Base-by-base conservation (phyloP, 2,888 invertebrate species). In the Melanargia galathea region DNA sequence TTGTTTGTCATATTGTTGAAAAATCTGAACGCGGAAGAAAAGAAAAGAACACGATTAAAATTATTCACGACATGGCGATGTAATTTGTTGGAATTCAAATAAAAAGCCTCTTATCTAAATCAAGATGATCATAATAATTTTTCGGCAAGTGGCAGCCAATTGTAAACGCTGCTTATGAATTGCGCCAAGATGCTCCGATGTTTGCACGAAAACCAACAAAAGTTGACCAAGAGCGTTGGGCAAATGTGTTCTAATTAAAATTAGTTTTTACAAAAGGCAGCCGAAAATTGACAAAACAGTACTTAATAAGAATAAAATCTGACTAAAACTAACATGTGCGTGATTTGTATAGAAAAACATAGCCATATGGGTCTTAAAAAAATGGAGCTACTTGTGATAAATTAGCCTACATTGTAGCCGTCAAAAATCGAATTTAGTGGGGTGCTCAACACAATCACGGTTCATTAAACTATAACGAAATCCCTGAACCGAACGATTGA, bases 381-480 rank as follows among this genome's bases (percentile, higher is more conserved):
- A 45, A 63, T 67, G 66, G 65, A 66, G 62, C 66, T 79, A 80
- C 79, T 81, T 76, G 78, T 81, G 76, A 81, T 79, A 81, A 81
- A 84, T 83, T 80, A 82, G 79, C 73, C 69, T 71, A 75, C 81
- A 82, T 83, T 77, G 77, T 77, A 72, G 75, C 76, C 76, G 76
- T 77, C 78, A 77, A 78, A 83, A 87, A 84, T 87, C 71, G 75
- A 81, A 84, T 85, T 83, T 79, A 78, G 77, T 75, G 77, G 87
- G 83, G 85, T 78, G 77, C 78, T 76, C 75, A 75, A 79, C 80
- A 87, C 87, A 90, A 90, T 86, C 83, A 86, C 74, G 88, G 81
- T 88, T 89, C 89, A 86, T 90, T 90, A 87, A 83, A 82, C 80
- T 76, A 72, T 74, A 76, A 86, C 79, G 78, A 81, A 82, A 78